A percentile compares a stretch with the other conserved stretches of the same genome.
These are phyloP conservation scores for Monarcha castaneiventris DNA, from an alignment of 2,113 vertebrate genomes.

Conservation along the genomic window DNA sequence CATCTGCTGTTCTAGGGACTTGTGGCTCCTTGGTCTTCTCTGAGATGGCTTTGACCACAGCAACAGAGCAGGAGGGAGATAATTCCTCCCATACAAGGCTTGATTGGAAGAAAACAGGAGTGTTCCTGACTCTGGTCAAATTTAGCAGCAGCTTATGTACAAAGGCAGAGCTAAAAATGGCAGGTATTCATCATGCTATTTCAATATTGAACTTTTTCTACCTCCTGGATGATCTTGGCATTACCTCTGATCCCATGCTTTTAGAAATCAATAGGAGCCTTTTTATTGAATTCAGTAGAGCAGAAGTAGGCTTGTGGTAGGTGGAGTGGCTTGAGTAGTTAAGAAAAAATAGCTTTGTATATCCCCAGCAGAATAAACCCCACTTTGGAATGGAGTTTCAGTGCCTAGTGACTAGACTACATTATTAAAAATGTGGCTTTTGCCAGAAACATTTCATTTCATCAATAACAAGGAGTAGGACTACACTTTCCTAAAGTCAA, in stretches of 20 bases:
- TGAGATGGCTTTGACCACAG: too few relatives aligned
- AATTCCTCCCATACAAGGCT: not conserved
- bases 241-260: not conserved
- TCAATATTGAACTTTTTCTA: not conserved
- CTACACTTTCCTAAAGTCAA: not conserved
- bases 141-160: not conserved
- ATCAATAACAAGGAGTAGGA: not conserved
- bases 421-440: not conserved
- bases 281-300: not conserved
- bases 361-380: not conserved
- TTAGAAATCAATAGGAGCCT: conserved; percentile 17
- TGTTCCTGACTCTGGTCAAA: not conserved
- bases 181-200: not conserved
- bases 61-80: not conserved
- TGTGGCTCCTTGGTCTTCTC: too few relatives aligned
- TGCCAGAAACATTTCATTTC: not conserved
- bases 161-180: not conserved
- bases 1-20: too few relatives aligned
- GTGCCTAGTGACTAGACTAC: not conserved
- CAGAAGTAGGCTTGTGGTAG: not conserved
- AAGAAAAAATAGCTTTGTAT: not conserved
- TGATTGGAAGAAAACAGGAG: not conserved
- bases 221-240: not conserved
- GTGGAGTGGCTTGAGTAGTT: not conserved
- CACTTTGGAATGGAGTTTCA: not conserved